Evolutionary conservation across 2,888 invertebrate genomes (phyloP), one percentile per base, ranked within the genome.

Genomic region (Drosophila koepferae): DNA sequence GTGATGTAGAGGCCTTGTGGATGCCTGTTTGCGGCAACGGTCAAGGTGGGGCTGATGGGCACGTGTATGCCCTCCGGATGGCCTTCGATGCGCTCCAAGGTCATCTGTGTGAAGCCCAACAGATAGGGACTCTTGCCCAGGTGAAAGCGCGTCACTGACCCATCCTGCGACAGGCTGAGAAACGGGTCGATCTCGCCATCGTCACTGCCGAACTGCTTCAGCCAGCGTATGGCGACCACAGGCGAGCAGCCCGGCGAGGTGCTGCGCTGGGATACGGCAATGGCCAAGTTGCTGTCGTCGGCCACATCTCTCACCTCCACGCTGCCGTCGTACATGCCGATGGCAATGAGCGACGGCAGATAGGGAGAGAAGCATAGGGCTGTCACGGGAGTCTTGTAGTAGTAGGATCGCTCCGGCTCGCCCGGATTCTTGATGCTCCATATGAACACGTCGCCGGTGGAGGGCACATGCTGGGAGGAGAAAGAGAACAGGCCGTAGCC

Each of bases 361-460:
- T 93, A 94, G 2, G 93, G 94, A 0, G 97, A 96, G 93, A 97
- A 97, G 41, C 95, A 94, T 0, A 97, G 91, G 5, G 95, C 94
- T 0, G 96, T 96, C 0, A 97, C 94, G 0, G 96, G 95, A 36
- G 94, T 93, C 0, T 94, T 90, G 85, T 96, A 97, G 9, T 92
- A 86, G 80, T 96, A 97, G 4, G 94, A 87, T 64, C 96, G 94
- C 91, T 97, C 97, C 0, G 97, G 97, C 86, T 96, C 95, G 16
- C 95, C 94, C 0, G 97, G 97, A 92, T 97, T 97, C 92, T 97
- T 96, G 1, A 96, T 95, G 87, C 95, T 96, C 97, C 97, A 98
- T 53, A 97, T 91, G 80, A 96, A 94, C 0, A 97, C 94, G 23
- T 96, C 88, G 0, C 97, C 97, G 1, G 93, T 92, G 16, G 92